Percentiles rank a stretch among this genome's conserved stretches.
phyloP scores from a whole-genome alignment of 2,113 vertebrate genomes.

The Maccullochella peelii region DNA sequence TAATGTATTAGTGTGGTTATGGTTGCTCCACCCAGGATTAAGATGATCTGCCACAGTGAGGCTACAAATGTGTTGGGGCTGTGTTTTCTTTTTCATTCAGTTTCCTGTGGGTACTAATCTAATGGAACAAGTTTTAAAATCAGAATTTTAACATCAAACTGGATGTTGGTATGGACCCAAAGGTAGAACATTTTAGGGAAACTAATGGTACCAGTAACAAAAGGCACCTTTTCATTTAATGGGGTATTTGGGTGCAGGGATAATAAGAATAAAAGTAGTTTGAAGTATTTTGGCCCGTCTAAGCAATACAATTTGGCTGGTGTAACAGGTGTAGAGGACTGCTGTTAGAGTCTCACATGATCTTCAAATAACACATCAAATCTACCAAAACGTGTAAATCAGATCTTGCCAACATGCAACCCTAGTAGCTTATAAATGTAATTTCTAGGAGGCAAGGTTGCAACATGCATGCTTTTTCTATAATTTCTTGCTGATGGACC shows the following conservation, averaged over 20 bases:
- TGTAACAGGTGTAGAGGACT: not conserved
- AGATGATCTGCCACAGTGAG: rapidly evolving
- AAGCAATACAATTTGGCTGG: not conserved
- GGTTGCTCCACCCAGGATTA: conserved; percentile 15
- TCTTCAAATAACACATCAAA: not conserved
- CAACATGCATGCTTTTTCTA: not conserved
- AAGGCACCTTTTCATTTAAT: not conserved
- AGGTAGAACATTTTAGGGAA: too few species aligned
- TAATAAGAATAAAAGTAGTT: not conserved
- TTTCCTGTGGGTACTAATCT: not conserved
- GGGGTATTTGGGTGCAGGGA: not conserved
- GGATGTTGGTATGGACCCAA: not conserved
- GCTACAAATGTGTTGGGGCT: not conserved
- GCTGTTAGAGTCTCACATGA: not conserved
- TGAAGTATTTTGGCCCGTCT: not conserved
- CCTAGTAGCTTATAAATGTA: not conserved
- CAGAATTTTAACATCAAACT: too few species aligned
- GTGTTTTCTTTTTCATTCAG: not conserved
- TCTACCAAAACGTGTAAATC: not conserved
- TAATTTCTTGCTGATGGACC: not conserved
- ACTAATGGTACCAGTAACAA: not conserved
- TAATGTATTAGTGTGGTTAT: not conserved
- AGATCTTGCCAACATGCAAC: not conserved
- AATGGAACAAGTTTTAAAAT: not conserved
- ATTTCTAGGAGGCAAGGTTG: not conserved